Base-by-base conservation (phyloP, 2,113 vertebrate species). In the Hyla sarda region DNA sequence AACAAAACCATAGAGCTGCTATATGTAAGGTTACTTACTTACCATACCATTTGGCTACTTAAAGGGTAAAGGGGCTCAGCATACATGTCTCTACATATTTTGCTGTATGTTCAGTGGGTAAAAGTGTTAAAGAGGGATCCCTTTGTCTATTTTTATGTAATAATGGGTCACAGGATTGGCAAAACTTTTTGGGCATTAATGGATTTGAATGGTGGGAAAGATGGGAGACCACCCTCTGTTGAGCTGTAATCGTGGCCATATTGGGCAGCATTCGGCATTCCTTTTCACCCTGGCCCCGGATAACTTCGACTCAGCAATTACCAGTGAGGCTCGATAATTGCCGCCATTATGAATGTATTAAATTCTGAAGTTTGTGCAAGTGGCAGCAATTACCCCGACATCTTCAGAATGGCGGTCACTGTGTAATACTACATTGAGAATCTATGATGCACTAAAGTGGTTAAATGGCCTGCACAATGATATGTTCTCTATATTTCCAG, bases 381-480 rank as follows among this genome's bases (percentile, higher is more conserved):
- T 41, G 67, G 67, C 67, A 71, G 67, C 67, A 71, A 71, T 71
- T 71, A 71, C 32, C 67, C 23, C 3, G 65, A 69, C 14, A 21
- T 34, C 65, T 69, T 17, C 17, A 28, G 14, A 2, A 16, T 21
- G 9, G 19, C n/a, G 9, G 67, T 12, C 41, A 32, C 23, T 25
- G 62, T 30, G 25, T 12, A 69, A 34, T 8, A 8, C 28, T 25
- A 65, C 60, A 30, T 19, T n/a, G 17, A 19, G 3, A 25, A 62
- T 62, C 58, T 28, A 41, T 19, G 30, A 8, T 32, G 5, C 65
- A 34, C 28, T 34, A 19, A 77, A 54, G 23, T 25, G 56, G 78
- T 65, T 80, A 62, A 62, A 14, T 19, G 12, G 0, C 32, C 77
- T 25, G 23, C 34, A 41, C 16, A 80, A 16, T 19, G 28, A 52